Base-by-base conservation (phyloP, 2,888 invertebrate species). In the Rotaria sp. region DNA sequence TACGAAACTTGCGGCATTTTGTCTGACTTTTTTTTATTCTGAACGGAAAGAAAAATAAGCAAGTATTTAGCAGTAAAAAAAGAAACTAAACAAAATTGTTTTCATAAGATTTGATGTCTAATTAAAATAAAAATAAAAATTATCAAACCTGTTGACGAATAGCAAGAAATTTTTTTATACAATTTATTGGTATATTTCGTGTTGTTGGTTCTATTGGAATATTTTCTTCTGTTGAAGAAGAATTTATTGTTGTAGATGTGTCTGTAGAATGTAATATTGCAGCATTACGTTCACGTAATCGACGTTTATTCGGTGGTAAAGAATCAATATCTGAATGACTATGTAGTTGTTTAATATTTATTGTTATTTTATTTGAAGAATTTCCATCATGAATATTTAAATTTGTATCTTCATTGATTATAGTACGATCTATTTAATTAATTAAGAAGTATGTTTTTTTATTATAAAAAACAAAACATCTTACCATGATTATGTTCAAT, bases 231-330 rank as follows among this genome's bases (percentile, higher is more conserved):
- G 35, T 30, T 84, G 38, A 30, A 18, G 24, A 52, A 52, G 45
- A n/a, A 80, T 45, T 80, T 4, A 5, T 26, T n/a, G 80, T 26
- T 38, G 24, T n/a, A 11, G 45, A 80, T 45, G 24, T 38, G 45
- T 41, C 41, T 11, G n/a, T 45, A 24, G 80, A 21, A 45, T 45
- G 45, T 18, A 45, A 45, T n/a, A 45, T 2, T 4, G 2, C 11
- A 45, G 45, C 26, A 74, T 86, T 85, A 67, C 57, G 59, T 38
- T 86, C 86, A 74, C 84, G 84, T 55, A 85, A 52, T 84, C 84
- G 85, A 13, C 55, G 84, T 84, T 86, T 84, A 50, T 52, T 38
- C 30, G 86, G 35, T 35, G 86, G 45, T 48, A 84, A 74, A 13
- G 30, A 38, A 48, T 67, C 85, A 38, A 59, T 45, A 80, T 80